Evolutionary conservation across 1,140 invertebrate genomes (phyloP), one percentile per base, ranked within the genome.

Genomic region (Nephotettix cincticeps): DNA sequence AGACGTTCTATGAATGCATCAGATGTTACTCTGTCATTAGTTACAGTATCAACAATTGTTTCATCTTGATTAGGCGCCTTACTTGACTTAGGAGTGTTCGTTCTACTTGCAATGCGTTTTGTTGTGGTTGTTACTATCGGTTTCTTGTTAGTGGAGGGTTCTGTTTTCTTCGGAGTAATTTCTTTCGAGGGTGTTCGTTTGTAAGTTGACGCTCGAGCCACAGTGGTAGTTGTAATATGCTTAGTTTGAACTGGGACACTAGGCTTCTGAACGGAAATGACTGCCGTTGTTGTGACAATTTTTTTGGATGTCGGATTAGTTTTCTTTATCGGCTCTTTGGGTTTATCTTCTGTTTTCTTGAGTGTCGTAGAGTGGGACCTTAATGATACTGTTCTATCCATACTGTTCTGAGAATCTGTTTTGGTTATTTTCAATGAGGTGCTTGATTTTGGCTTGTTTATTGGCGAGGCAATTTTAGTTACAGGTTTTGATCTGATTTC

Each of bases 81-180:
- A 17, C 17, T 63, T 19, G 58, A 63, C 27, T 63, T 32, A n/a
- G 47, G 47, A 30, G 28, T 64, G 30, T 70, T 28, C 54, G 27
- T 80, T 51, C 47, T 17, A 21, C 47, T 51, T 51, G 82, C 72
- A 82, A 83, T 71, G 3, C 81, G 81, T 77, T 82, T 84, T 28
- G 74, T 77, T n/a, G 80, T 77, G 21, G 81, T 76, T 72, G 81
- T 83, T 45, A 75, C 75, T 32, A 75, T 80, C 72, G 67, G 75
- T 76, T 75, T 64, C 17, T 64, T 64, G 61, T 73, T 74, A 21
- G 78, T 69, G 30, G 76, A 77, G 76, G 77, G 81, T 75, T 54
- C 74, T 43, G 58, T 74, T 74, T 72, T 73, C 23, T 74, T 72
- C 23, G 75, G 78, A 23, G 79, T 74, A 77, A 82, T 86, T 19